Evolutionary conservation across 2,113 vertebrate genomes (phyloP).

Genomic region (Colaptes auratus): DNA sequence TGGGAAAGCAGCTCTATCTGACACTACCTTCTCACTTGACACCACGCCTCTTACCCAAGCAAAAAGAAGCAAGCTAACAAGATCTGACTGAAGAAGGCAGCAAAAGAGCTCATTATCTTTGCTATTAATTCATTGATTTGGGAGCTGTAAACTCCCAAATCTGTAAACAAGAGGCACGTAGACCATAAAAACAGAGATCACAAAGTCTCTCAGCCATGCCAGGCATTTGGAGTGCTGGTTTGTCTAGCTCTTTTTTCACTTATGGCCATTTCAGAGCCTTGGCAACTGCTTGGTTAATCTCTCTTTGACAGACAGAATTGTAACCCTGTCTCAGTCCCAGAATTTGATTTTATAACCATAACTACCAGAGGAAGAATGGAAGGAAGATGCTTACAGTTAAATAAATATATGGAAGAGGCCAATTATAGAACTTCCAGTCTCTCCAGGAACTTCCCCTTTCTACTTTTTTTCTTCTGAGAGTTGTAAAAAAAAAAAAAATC

Average conservation of each 20-base stretch:
- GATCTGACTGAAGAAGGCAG: background rate
- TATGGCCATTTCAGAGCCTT: background rate
- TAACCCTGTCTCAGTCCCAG: background rate
- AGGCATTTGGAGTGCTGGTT: background rate
- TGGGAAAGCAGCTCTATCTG: background rate
- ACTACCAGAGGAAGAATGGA: slow-evolving; percentile 19
- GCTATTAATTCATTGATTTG: background rate
- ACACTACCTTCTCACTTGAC: background rate
- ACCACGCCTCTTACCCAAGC: background rate
- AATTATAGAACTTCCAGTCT: slow-evolving; percentile 35
- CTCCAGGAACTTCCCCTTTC: slow-evolving; percentile 29
- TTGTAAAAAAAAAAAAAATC: slow-evolving; percentile 25
- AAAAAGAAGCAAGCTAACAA: background rate
- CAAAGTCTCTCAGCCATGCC: background rate
- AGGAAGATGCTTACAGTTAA: slow-evolving; percentile 46
- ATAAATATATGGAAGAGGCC: slow-evolving; percentile 17
- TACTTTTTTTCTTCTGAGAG: background rate
- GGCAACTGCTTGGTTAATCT: background rate
- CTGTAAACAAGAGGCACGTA: background rate
- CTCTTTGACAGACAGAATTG: background rate
- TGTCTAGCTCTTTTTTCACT: background rate
- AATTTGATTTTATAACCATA: background rate
- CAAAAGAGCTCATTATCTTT: background rate
- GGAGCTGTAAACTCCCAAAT: too few species aligned
- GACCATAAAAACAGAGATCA: background rate